Evolutionary conservation across 2,113 vertebrate genomes (phyloP), one percentile per base, ranked within the genome.

Genomic region (Rhinoptilus africanus): DNA sequence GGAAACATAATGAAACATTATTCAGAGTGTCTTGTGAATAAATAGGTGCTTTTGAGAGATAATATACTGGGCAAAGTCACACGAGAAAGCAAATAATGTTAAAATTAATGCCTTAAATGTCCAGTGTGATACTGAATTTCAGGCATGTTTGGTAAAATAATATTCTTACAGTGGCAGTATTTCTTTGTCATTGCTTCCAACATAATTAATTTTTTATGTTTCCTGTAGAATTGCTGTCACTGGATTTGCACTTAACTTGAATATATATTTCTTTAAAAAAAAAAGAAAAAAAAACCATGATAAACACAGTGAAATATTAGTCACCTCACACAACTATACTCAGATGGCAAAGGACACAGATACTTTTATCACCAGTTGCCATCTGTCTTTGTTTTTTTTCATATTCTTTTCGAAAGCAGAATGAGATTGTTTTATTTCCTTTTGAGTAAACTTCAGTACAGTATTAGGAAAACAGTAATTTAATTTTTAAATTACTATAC

Each of bases 291-390:
- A 66, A n/a, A n/a, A 83, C 27, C 86, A 56, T 22, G 72, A 57
- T 98, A 98, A 98, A 96, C 96, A 80, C 53, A 71, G 93, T 97
- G 97, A 97, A 97, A 97, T 94, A 59, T 72, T 94, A 90, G 80
- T 94, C n/a, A 17, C 50, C 21, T 94, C 67, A 67, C 97, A 83
- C 86, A 93, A 60, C 88, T 95, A 83, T 95, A 50, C 26, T 79
- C 56, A 64, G 45, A 35, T 79, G 54, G 21, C 35, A 88, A 72
- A 51, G 23, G 34, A 39, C 28, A 7, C 7, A 4, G 22, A 57
- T 69, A 43, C 60, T 74, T 73, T 45, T 63, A 28, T 76, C 21
- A 51, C 35, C 17, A 17, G 28, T 80, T 79, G 75, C 68, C 60
- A 53, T 53, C 47, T 62, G 51, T 73, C 27, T 54, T 64, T 69